Evolutionary conservation across 2,888 invertebrate genomes (phyloP), one percentile per base, ranked within the genome.

Genomic region (Metalampra italica): DNA sequence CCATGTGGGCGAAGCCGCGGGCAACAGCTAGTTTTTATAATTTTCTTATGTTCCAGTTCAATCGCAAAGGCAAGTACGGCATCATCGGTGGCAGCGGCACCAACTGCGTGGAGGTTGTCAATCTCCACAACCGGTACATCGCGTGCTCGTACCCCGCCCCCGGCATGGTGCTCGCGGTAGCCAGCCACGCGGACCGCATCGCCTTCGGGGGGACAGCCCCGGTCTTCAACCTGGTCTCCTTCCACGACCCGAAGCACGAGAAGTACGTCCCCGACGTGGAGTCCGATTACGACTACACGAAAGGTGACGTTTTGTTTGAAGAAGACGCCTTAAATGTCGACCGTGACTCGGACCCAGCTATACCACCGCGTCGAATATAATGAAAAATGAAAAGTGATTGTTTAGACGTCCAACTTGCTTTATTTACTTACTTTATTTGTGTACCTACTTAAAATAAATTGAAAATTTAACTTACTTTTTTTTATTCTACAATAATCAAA

Each of bases 31-130:
- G 22, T 22, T 22, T 22, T 22, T 22, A n/a, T 22, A 22, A 22
- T 22, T 22, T 22, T 22, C 5, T 22, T 22, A 22, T 22, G 1
- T 37, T 37, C 13, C 37, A 90, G 89, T 79, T 59, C 54, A 89
- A 90, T 54, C 82, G 88, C 15, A 87, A 89, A 71, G 89, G 88
- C 1, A 89, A 89, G 54, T 90, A 89, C 57, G 85, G 67, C 0
- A 74, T 90, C 40, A 74, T 87, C 12, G 90, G 89, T 3, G 90
- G 90, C 41, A 88, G 89, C 37, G 90, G 90, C 0, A 88, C 89
- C 1, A 79, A 75, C 32, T 82, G 85, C 54, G 68, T 90, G 0
- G 90, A 90, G 57, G 78, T 88, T 3, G 77, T 90, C 45, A 89
- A 90, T 54, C 73, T 90, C 0, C 85, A 89, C 64, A 85, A 90